Evolutionary conservation across 2,888 invertebrate species (phyloP), one percentile per base, ranked within the genome.

Genomic region (Gymnosoma rotundatum): DNA sequence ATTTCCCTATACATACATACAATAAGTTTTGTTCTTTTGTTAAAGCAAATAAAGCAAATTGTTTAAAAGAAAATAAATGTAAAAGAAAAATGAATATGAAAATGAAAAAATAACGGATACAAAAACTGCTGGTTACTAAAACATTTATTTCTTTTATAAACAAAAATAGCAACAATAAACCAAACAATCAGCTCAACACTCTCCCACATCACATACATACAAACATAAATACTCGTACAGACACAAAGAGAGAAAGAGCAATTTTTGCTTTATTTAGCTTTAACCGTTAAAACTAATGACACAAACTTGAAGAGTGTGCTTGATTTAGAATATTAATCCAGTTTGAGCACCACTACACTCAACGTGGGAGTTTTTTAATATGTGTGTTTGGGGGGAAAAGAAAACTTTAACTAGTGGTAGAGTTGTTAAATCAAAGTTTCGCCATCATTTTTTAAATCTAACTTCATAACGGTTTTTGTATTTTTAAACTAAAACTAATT

Each of bases 301-400:
- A 54, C 56, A 45, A 50, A 50, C 14, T 36, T 69, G 76, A 84
- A 83, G 80, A 84, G 83, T 80, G 72, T 80, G 50, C 73, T 81
- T 84, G 83, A 81, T 80, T 84, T 73, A 67, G 69, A 81, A 81
- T 74, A 84, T 60, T 80, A 80, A 78, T 70, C 63, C 63, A 70
- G 48, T 73, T 78, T 78, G 80, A 84, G 80, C 67, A 80, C 80
- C 76, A 73, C 67, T 78, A 64, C 36, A 72, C 18, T 32, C 16
- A 20, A 56, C 8, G 1, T 18, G 45, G n/a, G 18, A 20, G 21
- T 56, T 9, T 50, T n/a, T 56, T 32, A 7, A 32, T 32, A 32
- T 32, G 8, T 6, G 5, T 38, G 18, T 36, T 25, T 38, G 25
- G 36, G 25, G 32, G 52, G 5, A 20, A 45, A 1, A 32, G 21